Conservation (phyloP, 2,888 invertebrate species). For the Pharmacophagus antenor region DNA sequence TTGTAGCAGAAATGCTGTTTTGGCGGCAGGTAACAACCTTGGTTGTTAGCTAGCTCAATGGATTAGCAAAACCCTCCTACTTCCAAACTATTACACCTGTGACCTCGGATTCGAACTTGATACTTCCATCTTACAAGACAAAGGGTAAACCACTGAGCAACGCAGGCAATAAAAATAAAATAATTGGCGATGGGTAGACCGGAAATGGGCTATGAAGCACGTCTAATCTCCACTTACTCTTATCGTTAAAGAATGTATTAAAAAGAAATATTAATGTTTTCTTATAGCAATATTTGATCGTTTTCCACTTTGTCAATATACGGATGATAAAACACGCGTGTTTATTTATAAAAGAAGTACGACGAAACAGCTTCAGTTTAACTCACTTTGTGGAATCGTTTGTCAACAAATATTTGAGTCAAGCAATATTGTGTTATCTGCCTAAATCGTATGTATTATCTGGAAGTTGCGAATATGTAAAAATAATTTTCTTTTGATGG, state of each 20-base stretch:
- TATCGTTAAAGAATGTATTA: background rate
- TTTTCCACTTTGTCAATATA: background rate
- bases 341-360: slow-evolving; percentile 15
- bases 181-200: background rate
- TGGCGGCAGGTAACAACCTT: no score
- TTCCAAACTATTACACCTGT: no score
- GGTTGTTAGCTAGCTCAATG: no score
- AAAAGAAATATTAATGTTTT: background rate
- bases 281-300: background rate
- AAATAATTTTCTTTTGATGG: slow-evolving; percentile 10
- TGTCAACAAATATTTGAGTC: slow-evolving; percentile 27
- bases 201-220: background rate
- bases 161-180: background rate
- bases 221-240: background rate
- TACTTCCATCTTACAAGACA: no score
- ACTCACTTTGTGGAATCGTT: slow-evolving; percentile 15
- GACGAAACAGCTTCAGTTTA: slow-evolving; percentile 22
- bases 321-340: slow-evolving; percentile 12
- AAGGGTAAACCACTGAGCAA: no score
- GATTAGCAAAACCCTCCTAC: no score
- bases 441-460: slow-evolving; percentile 12
- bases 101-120: no score
- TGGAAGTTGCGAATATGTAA: slow-evolving; percentile 6
- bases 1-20: no score
- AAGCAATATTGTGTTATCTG: slow-evolving; percentile 25